Base-by-base conservation (phyloP, 2,113 vertebrate species). In the Ibidorhyncha struthersii region DNA sequence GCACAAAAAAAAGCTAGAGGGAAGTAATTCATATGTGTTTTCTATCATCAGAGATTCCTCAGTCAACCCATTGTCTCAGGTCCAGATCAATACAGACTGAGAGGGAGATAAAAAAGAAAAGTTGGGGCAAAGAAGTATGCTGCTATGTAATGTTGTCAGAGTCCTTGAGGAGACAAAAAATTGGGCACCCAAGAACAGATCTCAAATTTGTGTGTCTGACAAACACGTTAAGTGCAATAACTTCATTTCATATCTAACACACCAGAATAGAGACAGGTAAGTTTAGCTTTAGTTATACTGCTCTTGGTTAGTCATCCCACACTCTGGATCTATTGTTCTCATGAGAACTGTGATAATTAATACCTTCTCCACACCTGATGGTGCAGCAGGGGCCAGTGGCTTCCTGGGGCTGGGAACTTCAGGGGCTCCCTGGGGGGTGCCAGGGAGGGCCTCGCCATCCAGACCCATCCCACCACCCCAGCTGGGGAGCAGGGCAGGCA, bases 341-440 rank as follows among this genome's bases (percentile, higher is more conserved):
- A 34, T 47, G 14, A 87, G 20, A 92, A 61, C 3, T 10, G 18
- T 55, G 52, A 36, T 34, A 58, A 71, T 32, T 38, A 36, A 4
- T 58, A 36, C n/a, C 30, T 49, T 76, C n/a, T 76, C 30, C 13
- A 29, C 18, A 67, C 1, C 2, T 53, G 40, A 16, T 0, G 0
- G 19, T 1, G 2, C 55, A 88, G 15, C 18, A 66, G 23, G 11
- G 4, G 1, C 25, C 18, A 22, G 22, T 2, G 4, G 3, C 22
- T 41, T 70, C 34, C 40, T 8, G 12, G 15, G 19, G 4, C 45
- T 56, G n/a, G 27, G 32, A 86, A 4, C 12, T 26, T 23, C 26
- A 15, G 18, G 18, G 34, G 0, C 3, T 49, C 38, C 23, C 36
- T 12, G 8, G 8, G 2, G 6, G 0, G 3, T 2, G 10, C 4